These are phyloP conservation scores for Crocidura indochinensis DNA, from an alignment of 2,797 vertebrate species.

Conservation along the genomic window DNA sequence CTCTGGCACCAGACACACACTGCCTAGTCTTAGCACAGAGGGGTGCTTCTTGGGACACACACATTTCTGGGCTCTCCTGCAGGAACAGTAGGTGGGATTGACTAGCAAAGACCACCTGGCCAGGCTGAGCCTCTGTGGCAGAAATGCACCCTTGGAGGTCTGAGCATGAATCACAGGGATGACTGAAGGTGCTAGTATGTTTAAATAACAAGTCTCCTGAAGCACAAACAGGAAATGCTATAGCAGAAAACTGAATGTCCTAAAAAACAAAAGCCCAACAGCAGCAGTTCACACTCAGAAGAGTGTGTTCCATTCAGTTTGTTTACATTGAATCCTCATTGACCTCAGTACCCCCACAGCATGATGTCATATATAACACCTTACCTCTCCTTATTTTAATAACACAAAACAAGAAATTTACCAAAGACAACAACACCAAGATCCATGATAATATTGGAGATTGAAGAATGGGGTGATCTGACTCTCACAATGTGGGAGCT, in stretches of 20 bases:
- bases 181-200: neutral
- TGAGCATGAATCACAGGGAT: neutral
- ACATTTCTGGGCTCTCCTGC: neutral
- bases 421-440: conserved; percentile 45
- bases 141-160: neutral
- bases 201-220: neutral
- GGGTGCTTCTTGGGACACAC: neutral
- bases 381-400: neutral
- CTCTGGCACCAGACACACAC: neutral
- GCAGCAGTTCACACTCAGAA: too few species aligned
- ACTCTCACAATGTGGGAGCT: neutral
- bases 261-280: too few species aligned
- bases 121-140: neutral
- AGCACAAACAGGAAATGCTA: neutral
- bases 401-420: conserved; percentile 19
- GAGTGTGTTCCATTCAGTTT: too few species aligned
- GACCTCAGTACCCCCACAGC: too few species aligned
- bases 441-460: neutral
- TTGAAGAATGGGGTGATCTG: neutral
- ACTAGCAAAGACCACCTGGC: neutral
- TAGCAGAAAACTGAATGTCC: conserved; percentile 31
- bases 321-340: too few species aligned
- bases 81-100: rapidly evolving
- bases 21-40: too few species aligned
- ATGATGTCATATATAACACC: neutral